A percentile compares a stretch with the other conserved stretches of the same genome.
Evolutionary conservation across 2,113 vertebrate genomes (phyloP).

Genomic region (Chrysemys picta): DNA sequence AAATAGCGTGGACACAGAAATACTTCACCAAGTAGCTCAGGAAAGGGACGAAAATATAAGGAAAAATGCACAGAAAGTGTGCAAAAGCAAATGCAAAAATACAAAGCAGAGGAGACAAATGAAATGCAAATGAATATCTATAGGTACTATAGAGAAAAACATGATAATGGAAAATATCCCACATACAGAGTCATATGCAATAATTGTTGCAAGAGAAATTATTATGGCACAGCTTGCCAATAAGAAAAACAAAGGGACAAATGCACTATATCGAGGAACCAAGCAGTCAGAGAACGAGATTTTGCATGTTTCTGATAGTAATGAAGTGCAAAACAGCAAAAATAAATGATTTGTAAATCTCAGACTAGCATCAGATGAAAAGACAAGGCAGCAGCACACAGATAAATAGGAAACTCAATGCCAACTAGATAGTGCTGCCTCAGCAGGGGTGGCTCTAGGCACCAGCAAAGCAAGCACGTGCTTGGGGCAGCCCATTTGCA

Average conservation of each 20-base stretch:
- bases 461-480: no score
- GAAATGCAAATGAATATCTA: neutral
- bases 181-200: rapidly evolving
- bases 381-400: neutral
- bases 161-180: no score
- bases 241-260: neutral
- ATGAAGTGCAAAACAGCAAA: neutral
- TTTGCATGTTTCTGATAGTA: neutral
- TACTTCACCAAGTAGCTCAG: neutral
- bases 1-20: neutral
- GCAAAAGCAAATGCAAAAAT: neutral
- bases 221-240: neutral
- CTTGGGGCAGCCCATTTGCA: no score
- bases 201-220: neutral
- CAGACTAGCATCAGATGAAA: neutral
- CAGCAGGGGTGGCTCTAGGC: no score
- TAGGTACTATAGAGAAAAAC: neutral
- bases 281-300: neutral
- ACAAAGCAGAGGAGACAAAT: neutral
- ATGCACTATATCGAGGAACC: neutral
- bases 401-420: neutral
- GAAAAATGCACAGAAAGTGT: neutral
- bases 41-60: neutral
- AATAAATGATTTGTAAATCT: neutral
- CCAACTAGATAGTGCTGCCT: neutral